Conservation (phyloP, 2,113 vertebrate species). For the Ochotona curzoniae region DNA sequence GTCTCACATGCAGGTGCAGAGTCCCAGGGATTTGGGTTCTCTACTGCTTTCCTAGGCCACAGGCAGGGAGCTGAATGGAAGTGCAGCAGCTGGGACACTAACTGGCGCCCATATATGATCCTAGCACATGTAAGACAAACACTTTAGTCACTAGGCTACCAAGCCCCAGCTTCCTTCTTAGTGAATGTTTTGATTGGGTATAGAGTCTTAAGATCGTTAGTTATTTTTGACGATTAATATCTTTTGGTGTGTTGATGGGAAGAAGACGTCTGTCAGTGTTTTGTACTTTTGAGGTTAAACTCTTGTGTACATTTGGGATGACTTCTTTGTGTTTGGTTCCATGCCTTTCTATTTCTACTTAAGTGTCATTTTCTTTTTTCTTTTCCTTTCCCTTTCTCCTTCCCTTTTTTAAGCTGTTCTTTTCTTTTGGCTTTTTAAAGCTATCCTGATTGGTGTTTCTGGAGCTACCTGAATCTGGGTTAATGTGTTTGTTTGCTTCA, state of each 20-base stretch:
- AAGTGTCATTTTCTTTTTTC: background rate
- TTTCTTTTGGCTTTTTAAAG: background rate
- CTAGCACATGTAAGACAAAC: too few relatives aligned
- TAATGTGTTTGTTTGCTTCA: background rate
- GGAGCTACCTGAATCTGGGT: background rate
- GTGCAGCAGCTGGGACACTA: too few relatives aligned
- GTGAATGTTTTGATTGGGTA: background rate
- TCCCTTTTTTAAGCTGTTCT: too few relatives aligned
- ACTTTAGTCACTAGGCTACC: too few relatives aligned
- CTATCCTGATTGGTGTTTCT: background rate
- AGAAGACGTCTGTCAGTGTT: background rate
- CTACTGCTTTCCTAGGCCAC: too few relatives aligned
- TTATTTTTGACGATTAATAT: slow-evolving; percentile 5
- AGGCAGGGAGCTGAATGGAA: too few relatives aligned
- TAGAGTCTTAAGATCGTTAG: background rate
- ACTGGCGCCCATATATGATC: too few relatives aligned
- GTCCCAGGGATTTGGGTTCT: too few relatives aligned
- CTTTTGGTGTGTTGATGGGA: background rate
- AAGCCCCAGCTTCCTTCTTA: background rate
- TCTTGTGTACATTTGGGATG: background rate
- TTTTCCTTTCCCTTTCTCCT: too few relatives aligned
- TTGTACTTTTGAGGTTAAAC: background rate
- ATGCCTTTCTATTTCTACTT: background rate
- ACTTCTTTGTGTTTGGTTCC: background rate
- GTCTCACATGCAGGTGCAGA: too few relatives aligned